Evolutionary conservation across 2,888 invertebrate genomes (phyloP).

Genomic region (Andrena minutula): DNA sequence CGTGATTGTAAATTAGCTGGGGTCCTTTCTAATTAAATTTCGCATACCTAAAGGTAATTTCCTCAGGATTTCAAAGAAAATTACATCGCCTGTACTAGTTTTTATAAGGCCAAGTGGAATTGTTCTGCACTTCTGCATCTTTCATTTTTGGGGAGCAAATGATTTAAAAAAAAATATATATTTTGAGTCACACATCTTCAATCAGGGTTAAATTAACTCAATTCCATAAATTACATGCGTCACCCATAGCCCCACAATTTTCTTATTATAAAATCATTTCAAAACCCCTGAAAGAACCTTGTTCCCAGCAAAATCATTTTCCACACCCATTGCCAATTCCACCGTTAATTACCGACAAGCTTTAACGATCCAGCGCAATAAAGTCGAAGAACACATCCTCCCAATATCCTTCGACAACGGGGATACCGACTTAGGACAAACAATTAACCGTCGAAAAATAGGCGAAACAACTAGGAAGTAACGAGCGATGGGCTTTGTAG

Average conservation of each 20-base stretch:
- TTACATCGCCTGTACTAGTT: not conserved
- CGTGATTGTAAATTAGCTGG: not conserved
- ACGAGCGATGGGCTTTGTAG: slow-evolving; percentile 8
- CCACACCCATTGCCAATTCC: not conserved
- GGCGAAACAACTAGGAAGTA: slow-evolving; percentile 27
- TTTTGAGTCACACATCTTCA: too few relatives aligned
- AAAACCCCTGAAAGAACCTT: too few relatives aligned
- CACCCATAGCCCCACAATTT: too few relatives aligned
- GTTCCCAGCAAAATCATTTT: too few relatives aligned
- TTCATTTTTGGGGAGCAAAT: too few relatives aligned
- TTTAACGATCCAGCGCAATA: not conserved
- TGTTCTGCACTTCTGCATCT: too few relatives aligned
- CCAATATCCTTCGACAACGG: not conserved
- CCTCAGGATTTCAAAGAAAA: not conserved
- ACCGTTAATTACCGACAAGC: not conserved
- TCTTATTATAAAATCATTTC: too few relatives aligned
- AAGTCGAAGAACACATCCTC: not conserved
- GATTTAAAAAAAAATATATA: too few relatives aligned
- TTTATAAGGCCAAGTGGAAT: not conserved
- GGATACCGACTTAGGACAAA: not conserved
- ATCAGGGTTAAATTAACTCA: too few relatives aligned
- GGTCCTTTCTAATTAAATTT: too few relatives aligned
- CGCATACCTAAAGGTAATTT: too few relatives aligned
- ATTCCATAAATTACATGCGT: too few relatives aligned
- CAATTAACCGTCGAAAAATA: slow-evolving; percentile 37